phyloP scores from a whole-genome alignment of 1,140 invertebrate species.

The Bombus pascuorum region DNA sequence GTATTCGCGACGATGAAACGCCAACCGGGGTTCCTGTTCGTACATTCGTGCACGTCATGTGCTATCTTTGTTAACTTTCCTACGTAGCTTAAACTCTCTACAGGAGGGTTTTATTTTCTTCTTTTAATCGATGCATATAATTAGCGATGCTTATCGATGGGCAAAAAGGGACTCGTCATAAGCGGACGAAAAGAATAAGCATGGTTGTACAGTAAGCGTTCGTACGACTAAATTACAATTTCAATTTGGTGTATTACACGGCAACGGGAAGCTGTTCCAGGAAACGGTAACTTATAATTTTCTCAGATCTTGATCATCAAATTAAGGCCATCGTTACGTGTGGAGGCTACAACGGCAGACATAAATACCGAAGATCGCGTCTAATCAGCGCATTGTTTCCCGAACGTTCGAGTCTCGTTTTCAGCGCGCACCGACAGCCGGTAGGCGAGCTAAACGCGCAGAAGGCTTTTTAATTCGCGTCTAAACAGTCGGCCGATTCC shows the following conservation, averaged over 20 bases:
- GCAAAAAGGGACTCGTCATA: not conserved
- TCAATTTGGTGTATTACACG: slow-evolving; percentile 35
- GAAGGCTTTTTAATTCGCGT: slow-evolving; percentile 24
- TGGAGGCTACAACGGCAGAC: not conserved
- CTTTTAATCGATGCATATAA: slow-evolving; percentile 20
- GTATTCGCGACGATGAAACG: not conserved
- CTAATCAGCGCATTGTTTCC: slow-evolving; percentile 60
- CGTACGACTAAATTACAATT: slow-evolving; percentile 19
- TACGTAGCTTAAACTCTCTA: not conserved
- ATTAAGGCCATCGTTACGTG: slow-evolving; percentile 49
- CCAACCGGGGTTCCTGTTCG: not conserved
- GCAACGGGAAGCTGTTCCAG: slow-evolving; percentile 43
- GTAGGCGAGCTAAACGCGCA: slow-evolving; percentile 15
- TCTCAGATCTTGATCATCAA: slow-evolving; percentile 47
- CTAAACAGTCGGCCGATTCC: slow-evolving; percentile 30
- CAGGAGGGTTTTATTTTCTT: not conserved
- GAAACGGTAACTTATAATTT: slow-evolving; percentile 57
- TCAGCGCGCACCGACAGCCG: not conserved
- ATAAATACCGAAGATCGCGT: slow-evolving; percentile 53
- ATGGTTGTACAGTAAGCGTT: not conserved
- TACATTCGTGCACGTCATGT: not conserved
- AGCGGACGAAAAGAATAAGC: not conserved
- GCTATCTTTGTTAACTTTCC: not conserved
- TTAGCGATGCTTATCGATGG: slow-evolving; percentile 2
- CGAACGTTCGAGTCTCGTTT: not conserved